These are phyloP conservation scores for Bombyx mori DNA, from an alignment of 1,140 invertebrate species.

Conservation along the genomic window ASM3026992v2 NC_085119.1:10145001-10145500, in stretches of 20 bases:
- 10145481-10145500: no score
- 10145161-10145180: constrained; percentile 82
- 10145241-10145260: constrained; percentile 76
- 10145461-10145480: no score
- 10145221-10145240: constrained; percentile 81
- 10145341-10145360: constrained; percentile 77
- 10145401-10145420: no score
- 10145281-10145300: constrained; percentile 73
- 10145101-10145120: no score
- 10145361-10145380: neutral
- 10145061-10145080: neutral
- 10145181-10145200: constrained; percentile 79
- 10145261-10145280: constrained; percentile 76
- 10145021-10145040: no score
- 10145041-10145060: no score
- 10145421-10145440: no score
- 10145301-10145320: constrained; percentile 76
- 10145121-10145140: constrained; percentile 26
- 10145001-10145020: no score
- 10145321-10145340: constrained; percentile 83
- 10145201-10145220: constrained; percentile 82
- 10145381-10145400: no score
- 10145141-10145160: constrained; percentile 82
- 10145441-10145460: no score
- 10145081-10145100: no score